Evolutionary conservation across 2,888 invertebrate species (phyloP).

Genomic region (Mechanitis messenoides): DNA sequence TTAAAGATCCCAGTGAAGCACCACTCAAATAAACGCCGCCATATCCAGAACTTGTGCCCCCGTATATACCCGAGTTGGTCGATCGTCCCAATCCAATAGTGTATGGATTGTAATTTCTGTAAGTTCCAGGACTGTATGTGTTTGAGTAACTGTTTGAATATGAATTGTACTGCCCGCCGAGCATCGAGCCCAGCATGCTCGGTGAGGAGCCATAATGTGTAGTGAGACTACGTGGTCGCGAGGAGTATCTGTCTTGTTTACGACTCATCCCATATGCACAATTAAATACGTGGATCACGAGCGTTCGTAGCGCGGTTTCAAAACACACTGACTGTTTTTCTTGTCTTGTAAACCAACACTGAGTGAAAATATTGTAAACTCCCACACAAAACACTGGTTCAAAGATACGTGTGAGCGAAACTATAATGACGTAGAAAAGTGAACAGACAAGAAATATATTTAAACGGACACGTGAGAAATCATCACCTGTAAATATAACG

Average conservation of each 20-base stretch:
- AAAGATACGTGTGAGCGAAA: constrained; percentile 48
- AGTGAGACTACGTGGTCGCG: constrained; percentile 64
- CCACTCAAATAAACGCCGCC: constrained; percentile 81
- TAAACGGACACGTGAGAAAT: constrained; percentile 47
- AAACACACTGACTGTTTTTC: constrained; percentile 63
- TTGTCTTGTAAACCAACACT: constrained; percentile 51
- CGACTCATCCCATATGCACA: constrained; percentile 60
- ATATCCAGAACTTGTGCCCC: constrained; percentile 80
- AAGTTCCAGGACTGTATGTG: constrained; percentile 54
- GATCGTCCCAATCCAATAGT: constrained; percentile 60
- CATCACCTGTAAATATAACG: constrained; percentile 64
- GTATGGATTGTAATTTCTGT: constrained; percentile 69
- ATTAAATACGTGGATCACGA: constrained; percentile 35
- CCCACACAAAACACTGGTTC: constrained; percentile 48
- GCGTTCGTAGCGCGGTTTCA: constrained; percentile 52
- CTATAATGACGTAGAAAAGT: constrained; percentile 50
- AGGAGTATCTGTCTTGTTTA: constrained; percentile 62
- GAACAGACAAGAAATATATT: constrained; percentile 46
- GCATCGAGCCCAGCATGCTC: constrained; percentile 62
- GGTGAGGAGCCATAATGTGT: constrained; percentile 66
- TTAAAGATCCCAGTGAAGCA: constrained; percentile 74
- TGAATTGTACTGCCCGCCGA: constrained; percentile 58
- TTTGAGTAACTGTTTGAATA: constrained; percentile 60
- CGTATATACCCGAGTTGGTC: constrained; percentile 74
- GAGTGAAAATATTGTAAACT: constrained; percentile 62